Evolutionary conservation across 2,888 invertebrate species (phyloP).

Genomic region (Myathropa florea): DNA sequence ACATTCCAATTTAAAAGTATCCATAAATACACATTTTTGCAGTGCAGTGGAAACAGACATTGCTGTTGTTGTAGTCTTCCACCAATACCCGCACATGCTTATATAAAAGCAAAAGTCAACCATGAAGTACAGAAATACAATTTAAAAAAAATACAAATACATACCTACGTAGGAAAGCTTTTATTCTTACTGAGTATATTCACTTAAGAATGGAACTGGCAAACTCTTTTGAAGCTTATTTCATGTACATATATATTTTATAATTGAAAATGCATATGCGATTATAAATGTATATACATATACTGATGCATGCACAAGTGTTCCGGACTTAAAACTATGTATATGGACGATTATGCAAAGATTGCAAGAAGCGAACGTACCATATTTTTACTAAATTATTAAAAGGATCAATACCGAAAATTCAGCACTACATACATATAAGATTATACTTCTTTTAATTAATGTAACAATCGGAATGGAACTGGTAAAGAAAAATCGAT

Average conservation of each 20-base stretch:
- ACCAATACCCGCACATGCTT: neutral
- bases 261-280: neutral
- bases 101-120: neutral
- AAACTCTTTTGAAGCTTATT: neutral
- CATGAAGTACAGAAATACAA: neutral
- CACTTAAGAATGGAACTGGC: neutral
- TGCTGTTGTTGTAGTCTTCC: neutral
- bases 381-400: too few species aligned
- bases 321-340: too few species aligned
- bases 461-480: neutral
- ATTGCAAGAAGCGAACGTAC: too few species aligned
- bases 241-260: neutral
- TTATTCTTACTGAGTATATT: neutral
- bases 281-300: neutral
- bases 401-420: too few species aligned
- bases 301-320: neutral
- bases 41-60: neutral
- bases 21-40: too few species aligned
- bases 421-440: too few species aligned
- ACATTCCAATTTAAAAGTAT: too few species aligned
- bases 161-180: neutral
- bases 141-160: neutral
- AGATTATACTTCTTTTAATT: neutral
- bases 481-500: slow-evolving; percentile 51
- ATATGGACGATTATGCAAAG: too few species aligned